Base-by-base conservation (phyloP, 2,113 vertebrate genomes). In the Tympanuchus pallidicinctus region DNA sequence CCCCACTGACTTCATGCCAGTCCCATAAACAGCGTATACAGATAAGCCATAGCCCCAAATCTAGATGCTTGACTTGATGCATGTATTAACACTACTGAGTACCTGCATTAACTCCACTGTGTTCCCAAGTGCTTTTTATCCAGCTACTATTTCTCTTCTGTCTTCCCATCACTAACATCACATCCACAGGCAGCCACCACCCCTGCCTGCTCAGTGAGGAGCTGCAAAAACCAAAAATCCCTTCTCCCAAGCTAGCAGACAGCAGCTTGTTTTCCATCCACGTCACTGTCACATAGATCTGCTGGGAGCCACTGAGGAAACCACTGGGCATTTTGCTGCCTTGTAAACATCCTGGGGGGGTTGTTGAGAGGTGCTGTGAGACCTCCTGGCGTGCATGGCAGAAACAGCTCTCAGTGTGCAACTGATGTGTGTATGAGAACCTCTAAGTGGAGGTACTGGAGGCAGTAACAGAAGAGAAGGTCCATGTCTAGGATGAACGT, bases 271-370 rank as follows among this genome's bases (percentile, higher is more conserved):
- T 72, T 56, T 52, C 25, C 38, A 2, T 42, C 59, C 32, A 1
- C 18, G 1, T 17, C 0, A 0, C 45, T 69, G 66, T 20, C 28
- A 25, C 19, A 18, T 28, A 40, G 43, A 48, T 47, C 43, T 69
- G 32, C 66, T 69, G 66, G 45, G 66, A 17, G 21, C 42, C 20
- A 67, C 65, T 40, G n/a, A 47, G 65, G 43, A 67, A 67, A 67
- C 20, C 25, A 52, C 52, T 25, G 34, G 60, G 60, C 34, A 63
- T n/a, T 63, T 63, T 63, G 60, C 60, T 38, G 60, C 60, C 34
- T 63, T 38, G 34, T 38, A 38, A 63, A 38, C 34, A 63, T 63
- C 60, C 34, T 63, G 60, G 60, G 27, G 22, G 15, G 22, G 22
- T 25, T 25, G 34, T 24, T 38, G 60, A 27, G 34, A 63, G n/a